Evolutionary conservation across 1,140 invertebrate genomes (phyloP), one percentile per base, ranked within the genome.

Genomic region (Cherax quadricarinatus): DNA sequence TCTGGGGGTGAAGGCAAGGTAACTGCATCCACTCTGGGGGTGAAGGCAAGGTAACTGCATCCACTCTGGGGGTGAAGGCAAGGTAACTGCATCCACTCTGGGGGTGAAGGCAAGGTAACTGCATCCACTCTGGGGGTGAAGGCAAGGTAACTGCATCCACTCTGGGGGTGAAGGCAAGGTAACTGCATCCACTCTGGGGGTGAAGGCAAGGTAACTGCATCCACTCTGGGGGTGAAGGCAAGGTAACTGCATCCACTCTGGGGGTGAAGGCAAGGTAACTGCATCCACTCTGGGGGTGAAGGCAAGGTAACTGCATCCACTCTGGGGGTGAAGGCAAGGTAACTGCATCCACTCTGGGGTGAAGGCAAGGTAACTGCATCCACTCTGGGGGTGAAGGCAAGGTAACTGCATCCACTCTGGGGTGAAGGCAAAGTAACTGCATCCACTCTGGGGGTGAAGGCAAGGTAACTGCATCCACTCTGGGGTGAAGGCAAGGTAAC

Each of bases 41-140:
- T 10, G 10, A 78, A 4, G 41, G 21, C 3, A 78, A 9, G 73
- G 73, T 24, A 4, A 21, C 3, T 48, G 41, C 21, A 12, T 10
- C 16, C 41, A 82, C 16, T 21, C 12, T 12, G 81, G 51, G 49
- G 41, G 48, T 24, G 49, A 82, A 41, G 30, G 30, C 30, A 41
- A 41, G 30, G 30, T 41, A 41, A 41, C 30, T 41, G 30, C 30
- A 41, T 41, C 30, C 30, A 41, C 30, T 41, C 30, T 41, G 30
- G 30, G n/a, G 30, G 30, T 41, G 30, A 41, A 41, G 30, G 30
- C n/a, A 99, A 96, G 97, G 97, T 95, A 98, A 99, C 84, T 51
- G 10, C 18, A 78, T 30, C 30, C 4, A 21, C 10, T 10, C 24
- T 48, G 21, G 24, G 51, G 48, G 21, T 53, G 57, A 48, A 24